A percentile compares a stretch with the other conserved stretches of the same genome.
These are phyloP conservation scores for Mastomys coucha DNA, from an alignment of 2,113 vertebrate species.

Conservation along the genomic window DNA sequence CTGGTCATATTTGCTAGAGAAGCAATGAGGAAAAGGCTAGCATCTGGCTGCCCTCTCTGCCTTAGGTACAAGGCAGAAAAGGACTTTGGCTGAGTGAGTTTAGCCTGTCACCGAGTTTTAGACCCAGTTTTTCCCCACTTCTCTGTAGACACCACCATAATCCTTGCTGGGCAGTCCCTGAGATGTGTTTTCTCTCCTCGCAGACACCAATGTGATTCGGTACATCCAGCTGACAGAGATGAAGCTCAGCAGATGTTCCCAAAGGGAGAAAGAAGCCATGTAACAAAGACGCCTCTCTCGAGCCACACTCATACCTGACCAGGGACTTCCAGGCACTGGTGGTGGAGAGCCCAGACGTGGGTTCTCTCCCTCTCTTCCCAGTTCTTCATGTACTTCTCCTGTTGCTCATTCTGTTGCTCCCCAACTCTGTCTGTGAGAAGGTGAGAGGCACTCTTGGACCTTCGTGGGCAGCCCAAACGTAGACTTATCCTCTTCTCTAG, in stretches of 20 bases:
- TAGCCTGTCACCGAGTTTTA: not conserved
- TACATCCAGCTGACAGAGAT: constrained; percentile 99
- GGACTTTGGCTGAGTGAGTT: not conserved
- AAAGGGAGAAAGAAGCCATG: constrained; percentile 95
- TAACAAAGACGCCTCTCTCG: constrained; percentile 84
- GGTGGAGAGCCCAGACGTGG: constrained; percentile 57
- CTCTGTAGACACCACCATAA: not conserved
- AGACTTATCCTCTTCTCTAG: constrained; percentile 58
- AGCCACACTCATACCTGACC: constrained; percentile 72
- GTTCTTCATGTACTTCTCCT: constrained; percentile 58
- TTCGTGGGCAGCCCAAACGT: constrained; percentile 64
- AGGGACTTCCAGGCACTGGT: constrained; percentile 76
- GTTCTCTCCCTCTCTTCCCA: constrained; percentile 76
- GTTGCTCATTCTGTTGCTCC: not conserved
- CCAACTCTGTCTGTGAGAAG: constrained; percentile 72
- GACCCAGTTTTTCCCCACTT: not conserved
- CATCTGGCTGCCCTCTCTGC: not conserved
- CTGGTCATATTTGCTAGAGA: not conserved
- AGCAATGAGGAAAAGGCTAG: not conserved
- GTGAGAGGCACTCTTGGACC: constrained; percentile 57
- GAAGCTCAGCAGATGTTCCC: constrained; percentile 97
- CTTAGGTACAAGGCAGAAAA: not conserved
- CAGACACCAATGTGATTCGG: constrained; percentile 98
- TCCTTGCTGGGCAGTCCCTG: not conserved
- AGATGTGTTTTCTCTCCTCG: constrained; percentile 75